phyloP scores from a whole-genome alignment of 2,888 invertebrate genomes.

The Camptogramma bilineatum region DNA sequence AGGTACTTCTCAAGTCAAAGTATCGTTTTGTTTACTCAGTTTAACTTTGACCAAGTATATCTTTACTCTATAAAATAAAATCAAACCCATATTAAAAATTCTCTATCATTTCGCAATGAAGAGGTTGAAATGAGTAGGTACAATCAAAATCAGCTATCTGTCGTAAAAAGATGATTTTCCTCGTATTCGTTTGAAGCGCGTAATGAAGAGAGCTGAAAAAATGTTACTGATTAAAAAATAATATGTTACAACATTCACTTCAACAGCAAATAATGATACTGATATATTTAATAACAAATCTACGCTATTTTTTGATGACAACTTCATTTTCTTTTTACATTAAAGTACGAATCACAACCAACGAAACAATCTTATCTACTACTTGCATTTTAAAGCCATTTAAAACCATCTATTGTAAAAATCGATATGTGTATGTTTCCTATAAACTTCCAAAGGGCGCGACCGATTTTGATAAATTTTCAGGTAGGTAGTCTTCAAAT shows the following conservation, averaged over 20 bases:
- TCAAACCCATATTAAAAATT: background rate
- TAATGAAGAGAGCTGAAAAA: conserved; percentile 20
- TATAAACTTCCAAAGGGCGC: too few species aligned
- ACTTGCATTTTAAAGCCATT: too few species aligned
- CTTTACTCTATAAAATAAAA: background rate
- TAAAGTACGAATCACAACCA: too few species aligned
- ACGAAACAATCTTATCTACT: too few species aligned
- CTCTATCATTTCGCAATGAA: background rate
- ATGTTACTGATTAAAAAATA: conserved; percentile 24
- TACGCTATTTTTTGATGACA: too few species aligned
- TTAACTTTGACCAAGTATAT: background rate
- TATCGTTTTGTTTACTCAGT: too few species aligned
- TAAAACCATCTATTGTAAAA: too few species aligned
- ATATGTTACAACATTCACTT: background rate
- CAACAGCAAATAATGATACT: background rate
- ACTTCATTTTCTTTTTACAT: too few species aligned
- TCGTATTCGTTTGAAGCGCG: conserved; percentile 27
- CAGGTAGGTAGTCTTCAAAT: too few species aligned
- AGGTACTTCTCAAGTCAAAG: too few species aligned
- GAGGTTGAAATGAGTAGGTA: conserved; percentile 40
- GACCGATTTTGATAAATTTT: too few species aligned
- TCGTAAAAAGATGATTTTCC: conserved; percentile 29
- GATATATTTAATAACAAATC: background rate
- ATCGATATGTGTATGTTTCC: too few species aligned
- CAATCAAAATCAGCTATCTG: conserved; percentile 49